These are phyloP conservation scores for Engraulis encrasicolus DNA, from an alignment of 2,113 vertebrate species.

Conservation along the genomic window DNA sequence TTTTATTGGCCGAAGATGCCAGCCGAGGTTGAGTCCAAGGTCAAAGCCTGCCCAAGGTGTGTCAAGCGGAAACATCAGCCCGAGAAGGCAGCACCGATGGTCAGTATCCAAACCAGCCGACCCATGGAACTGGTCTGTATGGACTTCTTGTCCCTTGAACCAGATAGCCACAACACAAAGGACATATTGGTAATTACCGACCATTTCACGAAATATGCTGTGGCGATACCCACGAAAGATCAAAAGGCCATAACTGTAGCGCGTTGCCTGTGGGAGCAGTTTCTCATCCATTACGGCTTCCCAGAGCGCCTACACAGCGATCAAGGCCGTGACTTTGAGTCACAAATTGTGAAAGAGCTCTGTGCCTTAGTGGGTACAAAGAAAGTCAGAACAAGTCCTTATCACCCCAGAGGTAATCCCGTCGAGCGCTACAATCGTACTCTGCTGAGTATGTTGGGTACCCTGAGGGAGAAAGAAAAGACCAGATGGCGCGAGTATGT, in stretches of 20 bases:
- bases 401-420: slow-evolving; percentile 16
- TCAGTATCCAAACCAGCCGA: neutral
- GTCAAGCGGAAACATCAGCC: slow-evolving; percentile 7
- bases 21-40: neutral
- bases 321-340: slow-evolving; percentile 28
- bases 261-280: no score
- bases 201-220: slow-evolving; percentile 13
- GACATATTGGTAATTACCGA: slow-evolving; percentile 11
- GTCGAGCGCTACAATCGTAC: slow-evolving; percentile 13
- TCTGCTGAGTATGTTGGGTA: neutral
- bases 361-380: neutral
- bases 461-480: neutral
- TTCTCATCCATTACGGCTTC: neutral
- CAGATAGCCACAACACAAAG: neutral
- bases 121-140: slow-evolving; percentile 15
- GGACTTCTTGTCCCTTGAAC: neutral
- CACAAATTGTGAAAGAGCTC: neutral
- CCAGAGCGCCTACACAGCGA: slow-evolving; percentile 18
- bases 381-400: slow-evolving; percentile 22
- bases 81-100: slow-evolving; percentile 34
- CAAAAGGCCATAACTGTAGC: no score
- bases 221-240: no score
- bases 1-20: slow-evolving; percentile 43
- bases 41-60: neutral
- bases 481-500: neutral